Evolutionary conservation across 2,888 invertebrate genomes (phyloP), one percentile per base, ranked within the genome.

Genomic region (Rhagophthalmus giganteus): DNA sequence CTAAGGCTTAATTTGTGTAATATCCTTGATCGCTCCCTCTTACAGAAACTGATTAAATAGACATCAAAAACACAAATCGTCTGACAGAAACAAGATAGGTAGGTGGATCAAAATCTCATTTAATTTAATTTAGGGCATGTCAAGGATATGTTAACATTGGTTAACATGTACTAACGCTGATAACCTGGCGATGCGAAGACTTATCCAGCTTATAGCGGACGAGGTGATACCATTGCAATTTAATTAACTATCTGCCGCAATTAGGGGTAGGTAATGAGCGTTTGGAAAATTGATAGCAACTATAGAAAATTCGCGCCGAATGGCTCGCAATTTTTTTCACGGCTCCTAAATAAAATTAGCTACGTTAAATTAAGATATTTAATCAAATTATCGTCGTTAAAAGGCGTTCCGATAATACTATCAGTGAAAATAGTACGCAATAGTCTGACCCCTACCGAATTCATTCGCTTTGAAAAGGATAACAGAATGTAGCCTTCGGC

Each of bases 41-140:
- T 26, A 27, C 39, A 40, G 49, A 49, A 56, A 53, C 55, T 58
- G 61, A 61, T 61, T 60, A 61, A 54, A 55, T 59, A 56, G 50
- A 58, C 61, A 61, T 61, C 61, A 61, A 56, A 60, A 61, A 61
- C 61, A 61, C 60, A 59, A 61, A 61, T 61, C 61, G 55, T 57
- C 55, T 59, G 61, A 58, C 60, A 59, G 55, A 53, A 54, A 57
- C 61, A 61, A 60, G 56, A 59, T 57, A 58, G 57, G 57, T 59
- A 54, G 55, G 60, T 56, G 60, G 57, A 61, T 59, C 53, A 56
- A 57, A 57, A 60, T 56, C 55, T 57, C 56, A 50, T 54, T 59
- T 61, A 61, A 61, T 61, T 61, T 60, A 60, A 61, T 61, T 61
- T 58, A 48, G 60, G 57, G 55, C 35, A 56, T 60, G 61, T 59